These are phyloP conservation scores for Pseudoatta argentina DNA, from an alignment of 1,140 invertebrate genomes.

Conservation along the genomic window DNA sequence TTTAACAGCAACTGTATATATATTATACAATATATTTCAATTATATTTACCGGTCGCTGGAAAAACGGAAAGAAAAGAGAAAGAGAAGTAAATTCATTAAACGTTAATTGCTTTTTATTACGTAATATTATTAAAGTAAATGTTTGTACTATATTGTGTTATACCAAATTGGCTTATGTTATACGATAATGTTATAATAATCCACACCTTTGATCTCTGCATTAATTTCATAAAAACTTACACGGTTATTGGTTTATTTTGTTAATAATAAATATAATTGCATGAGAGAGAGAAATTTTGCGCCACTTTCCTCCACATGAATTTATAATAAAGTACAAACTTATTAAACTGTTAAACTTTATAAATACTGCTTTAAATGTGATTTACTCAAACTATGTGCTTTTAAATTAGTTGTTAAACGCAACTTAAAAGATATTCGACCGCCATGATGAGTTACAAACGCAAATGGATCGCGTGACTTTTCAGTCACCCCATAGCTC, in stretches of 20 bases:
- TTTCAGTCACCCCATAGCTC: conserved; percentile 15
- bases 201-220: not conserved
- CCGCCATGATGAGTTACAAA: not conserved
- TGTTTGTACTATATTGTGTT: not conserved
- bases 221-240: conserved; percentile 4
- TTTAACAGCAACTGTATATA: too few species aligned
- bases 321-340: not conserved
- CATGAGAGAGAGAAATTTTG: not conserved
- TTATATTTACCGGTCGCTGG: not conserved
- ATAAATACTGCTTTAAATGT: conserved; percentile 33
- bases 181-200: conserved; percentile 9
- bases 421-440: conserved; percentile 27
- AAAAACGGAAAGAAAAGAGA: not conserved
- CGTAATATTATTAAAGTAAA: not conserved
- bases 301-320: not conserved
- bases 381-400: not conserved
- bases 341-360: conserved; percentile 15
- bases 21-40: not conserved
- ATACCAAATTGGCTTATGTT: conserved; percentile 6
- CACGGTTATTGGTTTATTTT: not conserved
- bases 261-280: conserved; percentile 21
- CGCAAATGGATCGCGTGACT: conserved; percentile 46
- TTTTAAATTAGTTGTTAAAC: conserved; percentile 16
- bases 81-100: not conserved
- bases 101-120: not conserved